phyloP scores from a whole-genome alignment of 2,888 invertebrate species.

The Oasisia sp. region DNA sequence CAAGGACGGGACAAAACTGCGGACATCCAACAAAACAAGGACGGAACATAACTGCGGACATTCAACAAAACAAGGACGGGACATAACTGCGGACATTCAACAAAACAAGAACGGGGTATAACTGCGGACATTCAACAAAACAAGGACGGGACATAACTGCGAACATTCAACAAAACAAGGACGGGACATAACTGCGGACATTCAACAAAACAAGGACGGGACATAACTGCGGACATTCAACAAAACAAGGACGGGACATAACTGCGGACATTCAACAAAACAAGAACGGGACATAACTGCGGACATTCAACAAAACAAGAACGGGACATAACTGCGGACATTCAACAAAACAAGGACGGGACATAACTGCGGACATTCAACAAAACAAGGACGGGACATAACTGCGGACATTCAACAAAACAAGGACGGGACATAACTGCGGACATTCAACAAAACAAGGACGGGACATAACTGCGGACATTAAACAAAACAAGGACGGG shows the following conservation, averaged over 20 bases:
- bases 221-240: neutral
- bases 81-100: neutral
- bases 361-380: neutral
- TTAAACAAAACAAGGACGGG: neutral
- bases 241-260: neutral
- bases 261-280: neutral
- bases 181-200: neutral
- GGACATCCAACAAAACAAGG: neutral
- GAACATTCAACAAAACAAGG: neutral
- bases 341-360: neutral
- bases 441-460: neutral
- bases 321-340: neutral
- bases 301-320: neutral
- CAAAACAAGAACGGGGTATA: neutral
- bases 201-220: neutral
- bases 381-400: neutral
- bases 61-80: neutral
- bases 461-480: neutral
- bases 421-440: neutral
- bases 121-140: neutral
- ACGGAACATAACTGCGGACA: neutral
- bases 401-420: neutral
- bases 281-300: neutral
- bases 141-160: neutral
- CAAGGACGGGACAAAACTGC: neutral